These are phyloP conservation scores for Hapalemur alaotrensis DNA, from an alignment of 2,797 vertebrate species.

Conservation along the genomic window DNA sequence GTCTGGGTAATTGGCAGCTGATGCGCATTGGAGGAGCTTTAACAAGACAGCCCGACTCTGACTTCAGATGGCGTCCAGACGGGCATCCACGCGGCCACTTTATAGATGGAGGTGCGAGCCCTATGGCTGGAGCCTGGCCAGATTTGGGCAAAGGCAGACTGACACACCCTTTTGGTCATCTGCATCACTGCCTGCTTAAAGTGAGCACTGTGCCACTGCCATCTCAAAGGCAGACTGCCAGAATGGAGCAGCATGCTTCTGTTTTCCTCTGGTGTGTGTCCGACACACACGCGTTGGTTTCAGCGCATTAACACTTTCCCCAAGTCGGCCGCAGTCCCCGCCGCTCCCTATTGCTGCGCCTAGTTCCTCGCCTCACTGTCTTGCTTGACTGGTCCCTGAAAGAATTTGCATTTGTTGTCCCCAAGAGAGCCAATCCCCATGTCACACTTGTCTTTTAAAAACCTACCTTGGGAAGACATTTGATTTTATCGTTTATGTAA, in stretches of 20 bases:
- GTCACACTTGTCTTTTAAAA: not conserved
- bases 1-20: not conserved
- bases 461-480: not conserved
- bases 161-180: accelerated
- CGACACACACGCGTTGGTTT: accelerated
- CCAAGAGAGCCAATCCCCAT: not conserved
- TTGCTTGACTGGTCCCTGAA: not conserved
- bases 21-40: accelerated
- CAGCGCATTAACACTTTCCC: accelerated
- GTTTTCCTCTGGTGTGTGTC: not conserved
- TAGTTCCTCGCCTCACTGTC: not conserved
- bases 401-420: not conserved
- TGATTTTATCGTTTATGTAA: not conserved
- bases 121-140: not conserved
- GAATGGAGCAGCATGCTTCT: accelerated
- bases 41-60: not conserved
- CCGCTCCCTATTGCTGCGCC: accelerated
- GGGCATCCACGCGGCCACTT: accelerated
- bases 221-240: accelerated
- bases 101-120: not conserved
- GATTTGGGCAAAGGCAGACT: not conserved
- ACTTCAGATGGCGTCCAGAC: not conserved
- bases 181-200: not conserved
- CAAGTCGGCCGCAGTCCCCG: too few relatives aligned
- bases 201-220: accelerated